These are phyloP conservation scores for Prosopocoilus inquinatus DNA, from an alignment of 2,888 invertebrate species.

Conservation along the genomic window DNA sequence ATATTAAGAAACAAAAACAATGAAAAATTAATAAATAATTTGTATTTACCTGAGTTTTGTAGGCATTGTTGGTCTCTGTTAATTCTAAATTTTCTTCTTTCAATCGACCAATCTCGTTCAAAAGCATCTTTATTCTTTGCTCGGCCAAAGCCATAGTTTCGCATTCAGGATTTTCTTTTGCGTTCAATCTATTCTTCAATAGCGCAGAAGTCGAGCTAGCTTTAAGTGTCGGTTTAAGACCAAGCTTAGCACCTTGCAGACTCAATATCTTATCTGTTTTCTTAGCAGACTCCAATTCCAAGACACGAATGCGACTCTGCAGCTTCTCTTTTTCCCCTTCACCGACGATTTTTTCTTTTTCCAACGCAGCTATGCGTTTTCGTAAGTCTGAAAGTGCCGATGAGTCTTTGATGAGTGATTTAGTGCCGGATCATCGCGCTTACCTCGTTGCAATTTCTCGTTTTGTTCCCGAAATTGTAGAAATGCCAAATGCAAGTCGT, in stretches of 20 bases:
- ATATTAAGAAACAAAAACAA: no score
- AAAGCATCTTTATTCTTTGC: conserved; percentile 47
- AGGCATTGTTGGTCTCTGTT: conserved; percentile 39
- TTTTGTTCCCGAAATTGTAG: conserved; percentile 65
- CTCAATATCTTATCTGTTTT: conserved; percentile 20
- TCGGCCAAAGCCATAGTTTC: conserved; percentile 45
- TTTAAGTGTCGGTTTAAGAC: conserved; percentile 17
- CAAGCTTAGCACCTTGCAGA: conserved; percentile 13
- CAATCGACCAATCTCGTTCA: conserved; percentile 48
- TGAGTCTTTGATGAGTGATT: not conserved
- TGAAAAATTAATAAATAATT: no score
- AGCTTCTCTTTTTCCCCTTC: conserved; percentile 51
- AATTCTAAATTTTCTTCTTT: conserved; percentile 46
- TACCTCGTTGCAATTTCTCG: conserved; percentile 59
- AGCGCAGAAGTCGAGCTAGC: conserved; percentile 36
- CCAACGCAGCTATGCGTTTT: conserved; percentile 53
- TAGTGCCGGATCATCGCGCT: not conserved
- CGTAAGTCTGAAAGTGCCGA: conserved; percentile 50
- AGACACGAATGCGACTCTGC: conserved; percentile 61
- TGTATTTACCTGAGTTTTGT: conserved; percentile 16
- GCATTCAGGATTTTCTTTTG: conserved; percentile 34
- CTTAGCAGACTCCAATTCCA: conserved; percentile 46
- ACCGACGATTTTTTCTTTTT: conserved; percentile 61
- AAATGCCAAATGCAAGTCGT: conserved; percentile 67
- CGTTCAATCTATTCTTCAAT: conserved; percentile 48